These are phyloP conservation scores for Gymnoscopelus braueri DNA, from an alignment of 2,797 vertebrate genomes.

Conservation along the genomic window DNA sequence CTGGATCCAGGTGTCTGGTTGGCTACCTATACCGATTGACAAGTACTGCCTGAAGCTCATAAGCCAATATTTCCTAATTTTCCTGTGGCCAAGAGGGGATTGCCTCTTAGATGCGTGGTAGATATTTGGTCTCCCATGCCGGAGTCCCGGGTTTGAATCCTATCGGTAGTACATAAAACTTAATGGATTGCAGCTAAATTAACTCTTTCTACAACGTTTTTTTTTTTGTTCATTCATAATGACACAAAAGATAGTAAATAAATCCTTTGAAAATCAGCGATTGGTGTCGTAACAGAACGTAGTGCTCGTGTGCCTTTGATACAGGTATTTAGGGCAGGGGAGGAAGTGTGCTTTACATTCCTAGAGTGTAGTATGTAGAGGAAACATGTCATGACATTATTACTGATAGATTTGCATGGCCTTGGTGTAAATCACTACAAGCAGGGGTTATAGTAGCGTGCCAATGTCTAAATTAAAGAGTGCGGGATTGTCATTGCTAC, in stretches of 20 bases:
- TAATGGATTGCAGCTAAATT: not conserved
- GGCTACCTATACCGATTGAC: too few relatives aligned
- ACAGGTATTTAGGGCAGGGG: constrained; percentile 53
- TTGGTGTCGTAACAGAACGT: constrained; percentile 43
- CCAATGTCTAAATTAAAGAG: constrained; percentile 73
- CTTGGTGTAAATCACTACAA: constrained; percentile 76
- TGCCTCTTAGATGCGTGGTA: too few relatives aligned
- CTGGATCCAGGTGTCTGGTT: too few relatives aligned
- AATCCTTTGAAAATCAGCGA: constrained; percentile 52
- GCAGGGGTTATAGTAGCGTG: constrained; percentile 51
- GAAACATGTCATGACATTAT: constrained; percentile 79
- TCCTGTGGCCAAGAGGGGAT: too few relatives aligned
- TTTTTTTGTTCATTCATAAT: constrained; percentile 5
- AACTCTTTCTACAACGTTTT: not conserved
- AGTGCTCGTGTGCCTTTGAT: constrained; percentile 22
- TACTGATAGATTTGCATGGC: constrained; percentile 72
- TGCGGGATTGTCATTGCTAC: constrained; percentile 44
- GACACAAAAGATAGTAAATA: not conserved
- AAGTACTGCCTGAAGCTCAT: too few relatives aligned
- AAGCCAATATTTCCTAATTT: too few relatives aligned
- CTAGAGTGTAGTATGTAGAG: constrained; percentile 40
- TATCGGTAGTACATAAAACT: too few relatives aligned
- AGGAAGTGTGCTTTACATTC: constrained; percentile 61
- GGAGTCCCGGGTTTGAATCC: too few relatives aligned
- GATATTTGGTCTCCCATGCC: too few relatives aligned